phyloP scores from a whole-genome alignment of 2,888 invertebrate species.

The Phoronis australis region DNA sequence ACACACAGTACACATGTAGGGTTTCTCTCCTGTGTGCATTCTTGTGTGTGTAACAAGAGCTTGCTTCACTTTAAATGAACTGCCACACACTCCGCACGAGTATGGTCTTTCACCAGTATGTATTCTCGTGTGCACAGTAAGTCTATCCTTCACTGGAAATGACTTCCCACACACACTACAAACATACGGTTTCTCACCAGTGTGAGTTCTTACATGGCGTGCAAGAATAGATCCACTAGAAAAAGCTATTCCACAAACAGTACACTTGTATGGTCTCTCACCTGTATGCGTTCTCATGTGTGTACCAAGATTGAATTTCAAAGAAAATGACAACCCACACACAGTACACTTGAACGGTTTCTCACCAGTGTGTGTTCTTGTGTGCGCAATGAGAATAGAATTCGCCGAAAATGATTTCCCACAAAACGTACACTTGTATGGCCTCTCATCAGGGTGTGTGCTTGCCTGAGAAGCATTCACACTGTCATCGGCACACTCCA shows the following conservation, averaged over 20 bases:
- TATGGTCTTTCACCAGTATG: no score
- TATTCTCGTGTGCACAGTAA: neutral
- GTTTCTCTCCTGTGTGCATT: no score
- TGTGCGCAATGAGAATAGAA: neutral
- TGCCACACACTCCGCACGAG: constrained; percentile 1
- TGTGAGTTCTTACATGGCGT: constrained; percentile 2
- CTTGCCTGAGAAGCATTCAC: no score
- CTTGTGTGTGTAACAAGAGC: constrained; percentile 1
- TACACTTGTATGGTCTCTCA: no score
- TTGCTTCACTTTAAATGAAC: neutral
- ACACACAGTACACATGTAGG: constrained; percentile 1
- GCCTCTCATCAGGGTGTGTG: no score
- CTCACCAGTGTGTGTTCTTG: no score
- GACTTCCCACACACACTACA: constrained; percentile 1
- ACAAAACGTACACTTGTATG: no score
- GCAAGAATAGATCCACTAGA: neutral
- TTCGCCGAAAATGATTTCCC: neutral
- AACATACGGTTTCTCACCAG: constrained; percentile 1
- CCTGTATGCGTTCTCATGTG: constrained; percentile 2
- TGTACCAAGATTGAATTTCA: constrained; percentile 1
- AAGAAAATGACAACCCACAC: neutral
- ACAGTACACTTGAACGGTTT: no score
- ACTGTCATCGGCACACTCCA: no score
- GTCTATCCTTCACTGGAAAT: constrained; percentile 1
- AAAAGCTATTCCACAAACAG: constrained; percentile 1